Evolutionary conservation across 1,140 invertebrate species (phyloP), one percentile per base, ranked within the genome.

Genomic region (Brachionus rubens): DNA sequence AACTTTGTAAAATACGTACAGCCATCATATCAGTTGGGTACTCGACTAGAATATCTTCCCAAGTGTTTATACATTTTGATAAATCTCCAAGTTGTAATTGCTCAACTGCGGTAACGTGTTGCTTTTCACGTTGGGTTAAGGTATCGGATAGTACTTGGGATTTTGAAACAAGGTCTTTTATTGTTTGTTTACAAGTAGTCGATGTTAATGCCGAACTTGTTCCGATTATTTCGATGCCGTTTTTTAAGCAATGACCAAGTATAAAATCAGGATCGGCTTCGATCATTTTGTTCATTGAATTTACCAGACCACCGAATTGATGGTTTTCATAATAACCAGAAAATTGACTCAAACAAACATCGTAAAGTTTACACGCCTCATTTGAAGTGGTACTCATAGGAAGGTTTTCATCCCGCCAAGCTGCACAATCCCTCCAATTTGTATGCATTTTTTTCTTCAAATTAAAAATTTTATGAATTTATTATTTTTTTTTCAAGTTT

Each of bases 11-110:
- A 76, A 88, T 85, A 78, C 87, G 88, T 4, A 88, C 75, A 10
- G 88, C 87, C 59, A 87, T 79, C 77, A 88, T 84, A 79, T 88
- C 88, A 28, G 81, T 82, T 12, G 87, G 87, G 79, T 87, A 77
- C 3, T 82, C 81, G 1, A 82, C 48, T 56, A 88, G 70, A 46
- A 88, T 87, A 12, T 85, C 79, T 77, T 88, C 87, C 87, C 86
- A 88, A 2, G 82, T 77, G n/a, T 77, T n/a, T 43, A 80, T 81
- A 0, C 87, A 86, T 33, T 79, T 70, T 19, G 50, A 4, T 12
- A 75, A 33, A 47, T 75, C 19, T 28, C 72, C 72, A 9, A 40
- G 24, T 14, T 33, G n/a, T 21, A 72, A 7, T 21, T 36, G 19
- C 16, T 72, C 16, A 14, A 54, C 50, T 3, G 68, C 68, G 9